Conservation (phyloP, 23 tunicate species). For the Styela clava region DNA sequence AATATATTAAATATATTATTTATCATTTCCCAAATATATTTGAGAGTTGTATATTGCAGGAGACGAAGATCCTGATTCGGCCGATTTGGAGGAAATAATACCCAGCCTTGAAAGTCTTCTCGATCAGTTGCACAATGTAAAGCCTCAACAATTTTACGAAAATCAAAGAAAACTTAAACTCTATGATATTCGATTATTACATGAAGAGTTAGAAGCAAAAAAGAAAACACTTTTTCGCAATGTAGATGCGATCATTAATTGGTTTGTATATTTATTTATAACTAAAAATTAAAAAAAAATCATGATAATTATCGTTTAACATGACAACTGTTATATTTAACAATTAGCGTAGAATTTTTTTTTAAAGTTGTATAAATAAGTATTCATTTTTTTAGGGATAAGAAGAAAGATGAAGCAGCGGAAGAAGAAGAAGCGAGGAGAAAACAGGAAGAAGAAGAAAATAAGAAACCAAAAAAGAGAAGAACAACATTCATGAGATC, state of each 20-base stretch:
- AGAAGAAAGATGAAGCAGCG: slow-evolving; percentile 38
- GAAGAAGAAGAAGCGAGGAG: slow-evolving; percentile 49
- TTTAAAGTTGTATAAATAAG: too few relatives aligned
- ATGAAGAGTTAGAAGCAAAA: slow-evolving; percentile 61
- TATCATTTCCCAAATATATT: too few relatives aligned
- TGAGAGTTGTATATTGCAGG: too few relatives aligned
- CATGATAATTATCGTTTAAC: neutral
- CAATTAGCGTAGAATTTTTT: too few relatives aligned
- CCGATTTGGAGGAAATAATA: slow-evolving; percentile 50
- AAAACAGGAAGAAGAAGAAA: slow-evolving; percentile 55
- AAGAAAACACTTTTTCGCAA: slow-evolving; percentile 45
- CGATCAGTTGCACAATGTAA: slow-evolving; percentile 84
- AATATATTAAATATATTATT: too few relatives aligned
- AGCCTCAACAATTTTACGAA: slow-evolving; percentile 88
- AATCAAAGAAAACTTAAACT: slow-evolving; percentile 82
- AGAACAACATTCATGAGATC: slow-evolving; percentile 92
- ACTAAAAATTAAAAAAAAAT: too few relatives aligned
- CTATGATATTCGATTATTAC: slow-evolving; percentile 62
- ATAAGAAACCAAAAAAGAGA: slow-evolving; percentile 62
- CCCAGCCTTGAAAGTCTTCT: slow-evolving; percentile 80
- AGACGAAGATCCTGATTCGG: slow-evolving; percentile 24
- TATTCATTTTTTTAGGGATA: slow-evolving; percentile 72
- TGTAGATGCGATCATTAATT: slow-evolving; percentile 67
- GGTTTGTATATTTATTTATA: too few relatives aligned
- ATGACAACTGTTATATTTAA: neutral